These are phyloP conservation scores for Drosophila melanogaster DNA, from an alignment of 1,140 invertebrate genomes.

Conservation along the genomic window Release_6_plus_ISO1_MT NC_004354.4:11127501-11128000, in stretches of 20 bases:
- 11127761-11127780: constrained; percentile 96
- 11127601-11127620: constrained; percentile 99
- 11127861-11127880: constrained; percentile 95
- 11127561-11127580: constrained; percentile 99
- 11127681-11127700: constrained; percentile 97
- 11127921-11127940: constrained; percentile 89
- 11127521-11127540: constrained; percentile 99
- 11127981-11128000: constrained; percentile 65
- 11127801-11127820: constrained; percentile 98
- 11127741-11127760: constrained; percentile 96
- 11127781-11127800: constrained; percentile 95
- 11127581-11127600: constrained; percentile 99
- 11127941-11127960: constrained; percentile 83
- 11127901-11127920: constrained; percentile 94
- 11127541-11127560: constrained; percentile 97
- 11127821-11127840: constrained; percentile 98
- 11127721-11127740: constrained; percentile 93
- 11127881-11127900: constrained; percentile 90
- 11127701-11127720: constrained; percentile 94
- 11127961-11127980: constrained; percentile 20
- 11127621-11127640: constrained; percentile 98
- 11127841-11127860: constrained; percentile 98
- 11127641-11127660: constrained; percentile 92
- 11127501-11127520: constrained; percentile 99
- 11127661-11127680: constrained; percentile 98